Conservation (phyloP, 2,113 vertebrate species). For the Trogon melanurus region DNA sequence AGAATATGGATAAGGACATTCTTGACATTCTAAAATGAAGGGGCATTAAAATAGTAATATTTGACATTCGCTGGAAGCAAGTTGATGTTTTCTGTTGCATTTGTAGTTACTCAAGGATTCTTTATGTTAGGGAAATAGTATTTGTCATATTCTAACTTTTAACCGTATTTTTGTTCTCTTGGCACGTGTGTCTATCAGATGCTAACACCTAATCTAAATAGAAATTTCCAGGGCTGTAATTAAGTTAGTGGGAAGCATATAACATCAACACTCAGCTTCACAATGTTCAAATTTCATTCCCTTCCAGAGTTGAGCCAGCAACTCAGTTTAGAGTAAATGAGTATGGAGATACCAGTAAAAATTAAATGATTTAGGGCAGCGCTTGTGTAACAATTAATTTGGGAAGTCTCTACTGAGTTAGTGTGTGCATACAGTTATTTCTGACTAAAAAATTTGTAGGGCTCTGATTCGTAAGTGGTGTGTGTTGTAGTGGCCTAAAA, state of each 20-base stretch:
- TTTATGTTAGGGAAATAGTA: neutral
- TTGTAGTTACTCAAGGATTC: neutral
- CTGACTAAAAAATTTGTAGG: neutral
- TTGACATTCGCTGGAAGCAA: neutral
- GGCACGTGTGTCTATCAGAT: neutral
- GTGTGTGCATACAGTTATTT: neutral
- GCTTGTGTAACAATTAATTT: neutral
- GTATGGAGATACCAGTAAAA: neutral
- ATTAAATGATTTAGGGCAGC: neutral
- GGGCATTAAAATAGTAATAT: conserved; percentile 3
- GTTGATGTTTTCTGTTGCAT: neutral
- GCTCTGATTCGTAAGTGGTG: neutral
- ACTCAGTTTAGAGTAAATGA: neutral
- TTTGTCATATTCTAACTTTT: neutral
- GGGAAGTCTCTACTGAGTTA: neutral
- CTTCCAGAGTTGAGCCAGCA: neutral
- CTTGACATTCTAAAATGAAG: conserved; percentile 40
- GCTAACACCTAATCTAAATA: neutral
- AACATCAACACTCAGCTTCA: neutral
- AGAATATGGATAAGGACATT: conserved; percentile 26
- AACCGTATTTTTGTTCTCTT: neutral
- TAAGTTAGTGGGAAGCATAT: neutral
- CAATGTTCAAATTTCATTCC: neutral
- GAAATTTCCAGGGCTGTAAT: neutral
- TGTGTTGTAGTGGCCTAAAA: neutral